phyloP scores from a whole-genome alignment of 2,797 vertebrate species.

The Emys orbicularis region DNA sequence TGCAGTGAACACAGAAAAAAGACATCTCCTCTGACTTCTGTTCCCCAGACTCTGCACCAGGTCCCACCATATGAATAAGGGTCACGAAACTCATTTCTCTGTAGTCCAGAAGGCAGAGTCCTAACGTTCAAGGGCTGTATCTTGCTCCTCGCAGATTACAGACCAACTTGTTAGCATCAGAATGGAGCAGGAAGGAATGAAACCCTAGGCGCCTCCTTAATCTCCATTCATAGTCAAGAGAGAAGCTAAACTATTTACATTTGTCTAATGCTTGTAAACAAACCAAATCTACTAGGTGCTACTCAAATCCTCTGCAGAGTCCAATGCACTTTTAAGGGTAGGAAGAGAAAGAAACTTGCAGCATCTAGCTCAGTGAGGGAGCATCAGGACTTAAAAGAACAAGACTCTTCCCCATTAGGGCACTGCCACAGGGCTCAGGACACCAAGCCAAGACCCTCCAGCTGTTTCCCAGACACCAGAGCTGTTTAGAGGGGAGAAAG shows the following conservation, averaged over 20 bases:
- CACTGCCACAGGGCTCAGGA: neutral
- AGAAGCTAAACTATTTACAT: constrained; percentile 47
- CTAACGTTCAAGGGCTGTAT: neutral
- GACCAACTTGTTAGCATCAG: constrained; percentile 40
- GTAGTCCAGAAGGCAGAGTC: neutral
- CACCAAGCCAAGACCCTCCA: neutral
- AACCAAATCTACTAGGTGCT: neutral
- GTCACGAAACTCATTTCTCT: neutral
- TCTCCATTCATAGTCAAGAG: constrained; percentile 47
- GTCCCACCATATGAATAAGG: neutral
- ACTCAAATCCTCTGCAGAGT: neutral
- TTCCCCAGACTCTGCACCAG: neutral
- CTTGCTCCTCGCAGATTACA: constrained; percentile 58
- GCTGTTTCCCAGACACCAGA: neutral
- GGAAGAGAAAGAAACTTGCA: neutral
- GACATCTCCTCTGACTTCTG: neutral
- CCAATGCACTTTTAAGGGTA: neutral
- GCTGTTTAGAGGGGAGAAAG: neutral
- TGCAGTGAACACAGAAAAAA: neutral
- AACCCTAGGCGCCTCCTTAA: constrained; percentile 44
- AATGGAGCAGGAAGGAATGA: constrained; percentile 33
- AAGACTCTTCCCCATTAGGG: neutral
- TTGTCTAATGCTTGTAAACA: constrained; percentile 63
- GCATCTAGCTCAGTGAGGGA: neutral
- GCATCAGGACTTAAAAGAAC: neutral